phyloP scores from a whole-genome alignment of 2,888 invertebrate species.

The Bellardia pandia region DNA sequence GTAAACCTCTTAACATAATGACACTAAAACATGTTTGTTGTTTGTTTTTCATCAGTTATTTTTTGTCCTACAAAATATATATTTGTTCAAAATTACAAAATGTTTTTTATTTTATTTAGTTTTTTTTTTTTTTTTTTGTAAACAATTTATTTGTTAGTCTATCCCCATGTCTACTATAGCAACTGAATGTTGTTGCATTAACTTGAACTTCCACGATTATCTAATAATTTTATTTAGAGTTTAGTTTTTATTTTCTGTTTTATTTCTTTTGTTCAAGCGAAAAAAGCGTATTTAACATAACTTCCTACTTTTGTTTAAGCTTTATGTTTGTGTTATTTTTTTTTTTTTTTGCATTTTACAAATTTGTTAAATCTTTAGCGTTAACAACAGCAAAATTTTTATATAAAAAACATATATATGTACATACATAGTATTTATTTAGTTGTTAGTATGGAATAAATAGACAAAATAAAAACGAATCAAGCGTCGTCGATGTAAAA shows the following conservation, averaged over 20 bases:
- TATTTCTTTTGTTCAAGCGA: slow-evolving; percentile 21
- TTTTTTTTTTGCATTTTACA: slow-evolving; percentile 14
- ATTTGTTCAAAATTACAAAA: slow-evolving; percentile 10
- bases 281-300: slow-evolving; percentile 39
- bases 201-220: slow-evolving; percentile 73
- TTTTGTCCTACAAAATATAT: neutral
- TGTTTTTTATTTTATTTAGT: neutral
- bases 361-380: slow-evolving; percentile 22
- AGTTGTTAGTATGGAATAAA: neutral
- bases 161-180: slow-evolving; percentile 28
- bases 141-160: slow-evolving; percentile 3
- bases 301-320: slow-evolving; percentile 56
- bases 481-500: slow-evolving; percentile 18
- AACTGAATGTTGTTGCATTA: slow-evolving; percentile 46
- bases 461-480: slow-evolving; percentile 20
- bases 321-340: neutral
- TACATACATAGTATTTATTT: neutral
- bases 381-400: neutral
- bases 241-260: slow-evolving; percentile 2
- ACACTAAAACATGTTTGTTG: slow-evolving; percentile 56
- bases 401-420: no score
- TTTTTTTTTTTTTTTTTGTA: slow-evolving; percentile 19
- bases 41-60: neutral
- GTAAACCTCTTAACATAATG: slow-evolving; percentile 68
- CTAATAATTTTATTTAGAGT: slow-evolving; percentile 56